Percentiles rank a stretch among this genome's conserved stretches.
phyloP scores from a whole-genome alignment of 2,888 invertebrate species.

The Orgyia antiqua region DNA sequence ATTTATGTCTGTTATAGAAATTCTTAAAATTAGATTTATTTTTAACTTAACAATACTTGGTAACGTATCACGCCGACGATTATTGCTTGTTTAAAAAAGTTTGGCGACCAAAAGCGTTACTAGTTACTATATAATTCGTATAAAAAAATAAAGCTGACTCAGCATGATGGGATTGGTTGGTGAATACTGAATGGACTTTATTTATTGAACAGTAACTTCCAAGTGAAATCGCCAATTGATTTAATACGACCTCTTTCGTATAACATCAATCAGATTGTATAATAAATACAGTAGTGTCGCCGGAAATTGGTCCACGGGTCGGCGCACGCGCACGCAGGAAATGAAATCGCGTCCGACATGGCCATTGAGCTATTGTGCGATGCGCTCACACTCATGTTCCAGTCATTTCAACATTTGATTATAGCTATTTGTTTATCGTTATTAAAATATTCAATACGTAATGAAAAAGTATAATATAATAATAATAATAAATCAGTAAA shows the following conservation, averaged over 20 bases:
- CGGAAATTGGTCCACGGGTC: conserved; percentile 67
- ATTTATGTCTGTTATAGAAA: too few relatives aligned
- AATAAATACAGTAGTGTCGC: conserved; percentile 30
- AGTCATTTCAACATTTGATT: conserved; percentile 19
- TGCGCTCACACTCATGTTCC: conserved; percentile 29
- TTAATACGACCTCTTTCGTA: conserved; percentile 24
- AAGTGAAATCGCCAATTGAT: conserved; percentile 29
- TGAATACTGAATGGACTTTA: too few relatives aligned
- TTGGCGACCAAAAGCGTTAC: too few relatives aligned
- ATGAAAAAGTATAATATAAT: conserved; percentile 1
- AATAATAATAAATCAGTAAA: neutral
- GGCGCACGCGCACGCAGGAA: conserved; percentile 66
- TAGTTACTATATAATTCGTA: too few relatives aligned
- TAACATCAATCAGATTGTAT: conserved; percentile 36
- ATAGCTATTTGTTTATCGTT: conserved; percentile 2
- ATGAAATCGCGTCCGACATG: conserved; percentile 71
- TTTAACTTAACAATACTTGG: too few relatives aligned
- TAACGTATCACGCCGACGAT: too few relatives aligned
- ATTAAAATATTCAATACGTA: too few relatives aligned
- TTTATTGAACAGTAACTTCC: too few relatives aligned
- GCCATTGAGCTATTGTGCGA: conserved; percentile 60
- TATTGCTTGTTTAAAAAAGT: too few relatives aligned
- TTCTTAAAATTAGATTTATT: too few relatives aligned
- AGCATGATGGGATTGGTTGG: too few relatives aligned
- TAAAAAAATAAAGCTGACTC: too few relatives aligned